phyloP scores from a whole-genome alignment of 2,113 vertebrate genomes.

The Sinocyclocheilus grahami region DNA sequence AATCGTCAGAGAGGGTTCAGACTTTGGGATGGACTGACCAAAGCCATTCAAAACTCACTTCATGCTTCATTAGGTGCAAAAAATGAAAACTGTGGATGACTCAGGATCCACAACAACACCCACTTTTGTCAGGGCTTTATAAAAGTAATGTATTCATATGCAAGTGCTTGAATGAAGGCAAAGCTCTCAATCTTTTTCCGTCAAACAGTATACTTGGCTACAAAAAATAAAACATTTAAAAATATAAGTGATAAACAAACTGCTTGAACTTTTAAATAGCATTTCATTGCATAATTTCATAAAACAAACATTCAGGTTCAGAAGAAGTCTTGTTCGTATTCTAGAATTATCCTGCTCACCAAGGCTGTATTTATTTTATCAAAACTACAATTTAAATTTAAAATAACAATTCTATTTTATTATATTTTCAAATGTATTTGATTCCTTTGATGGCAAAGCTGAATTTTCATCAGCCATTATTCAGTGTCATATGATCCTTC shows the following conservation, averaged over 20 bases:
- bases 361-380: not conserved
- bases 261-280: not conserved
- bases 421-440: not conserved
- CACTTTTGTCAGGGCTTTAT: conserved; percentile 27
- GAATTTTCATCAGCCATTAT: not conserved
- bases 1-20: conserved; percentile 43
- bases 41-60: conserved; percentile 46
- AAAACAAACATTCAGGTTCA: not conserved
- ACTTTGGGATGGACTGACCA: conserved; percentile 30
- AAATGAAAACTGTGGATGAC: conserved; percentile 39
- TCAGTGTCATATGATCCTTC: not conserved
- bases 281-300: not conserved
- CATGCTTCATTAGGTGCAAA: conserved; percentile 50
- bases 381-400: too few species aligned
- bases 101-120: conserved; percentile 19
- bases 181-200: conserved; percentile 15
- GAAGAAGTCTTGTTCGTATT: not conserved
- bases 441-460: not conserved
- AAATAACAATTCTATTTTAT: not conserved
- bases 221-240: not conserved
- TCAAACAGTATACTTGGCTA: not conserved
- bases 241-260: not conserved
- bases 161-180: conserved; percentile 5
- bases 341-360: not conserved
- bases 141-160: conserved; percentile 30